These are phyloP conservation scores for human (Homo sapiens) DNA, from an alignment of 2,113 vertebrate genomes.

Conservation along the genomic window DNA sequence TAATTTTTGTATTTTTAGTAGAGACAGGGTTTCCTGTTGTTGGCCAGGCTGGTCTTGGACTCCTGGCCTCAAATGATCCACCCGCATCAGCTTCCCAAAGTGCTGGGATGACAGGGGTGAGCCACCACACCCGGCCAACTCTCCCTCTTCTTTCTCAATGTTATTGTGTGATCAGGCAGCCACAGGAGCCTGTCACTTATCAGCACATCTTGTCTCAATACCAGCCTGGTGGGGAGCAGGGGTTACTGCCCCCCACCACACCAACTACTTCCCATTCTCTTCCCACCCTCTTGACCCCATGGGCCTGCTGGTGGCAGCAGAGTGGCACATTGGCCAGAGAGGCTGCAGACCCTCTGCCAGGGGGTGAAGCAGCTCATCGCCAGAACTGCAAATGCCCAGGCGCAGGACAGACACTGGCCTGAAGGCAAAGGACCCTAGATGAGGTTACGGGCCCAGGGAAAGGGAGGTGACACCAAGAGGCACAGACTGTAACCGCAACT, in stretches of 20 bases:
- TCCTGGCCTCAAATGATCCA: no score
- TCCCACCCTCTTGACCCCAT: background rate
- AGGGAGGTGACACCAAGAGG: background rate
- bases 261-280: background rate
- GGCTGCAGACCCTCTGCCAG: background rate
- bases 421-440: background rate
- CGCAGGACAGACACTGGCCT: background rate
- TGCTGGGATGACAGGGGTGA: no score
- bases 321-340: background rate
- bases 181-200: background rate
- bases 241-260: no score
- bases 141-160: background rate
- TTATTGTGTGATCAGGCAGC: background rate
- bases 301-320: background rate
- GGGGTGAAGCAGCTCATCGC: no score
- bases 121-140: background rate
- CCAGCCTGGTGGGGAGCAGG: background rate
- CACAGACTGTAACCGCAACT: background rate
- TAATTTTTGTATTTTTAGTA: no score
- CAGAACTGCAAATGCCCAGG: background rate
- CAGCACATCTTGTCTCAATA: background rate
- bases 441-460: background rate
- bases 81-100: no score
- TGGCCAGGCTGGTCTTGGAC: no score
- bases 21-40: no score